Evolutionary conservation across 2,797 vertebrate species (phyloP).

Genomic region (Chaunax sp.): DNA sequence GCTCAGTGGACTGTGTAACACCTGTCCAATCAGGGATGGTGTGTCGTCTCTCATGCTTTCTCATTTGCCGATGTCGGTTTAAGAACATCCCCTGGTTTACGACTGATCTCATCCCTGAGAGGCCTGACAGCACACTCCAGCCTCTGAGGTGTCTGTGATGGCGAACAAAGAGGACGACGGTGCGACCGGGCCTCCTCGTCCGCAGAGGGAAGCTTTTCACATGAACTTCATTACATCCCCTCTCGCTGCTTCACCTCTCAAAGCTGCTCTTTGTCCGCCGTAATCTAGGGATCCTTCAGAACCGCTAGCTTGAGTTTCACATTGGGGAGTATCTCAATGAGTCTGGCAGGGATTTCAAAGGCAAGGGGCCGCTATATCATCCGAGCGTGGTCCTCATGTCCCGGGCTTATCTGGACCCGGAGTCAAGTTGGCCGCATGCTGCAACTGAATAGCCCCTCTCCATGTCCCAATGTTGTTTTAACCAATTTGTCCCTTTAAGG

Average conservation of each 20-base stretch:
- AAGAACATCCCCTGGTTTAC: conserved; percentile 26
- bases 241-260: conserved; percentile 73
- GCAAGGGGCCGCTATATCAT: conserved; percentile 73
- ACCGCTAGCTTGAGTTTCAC: conserved; percentile 83
- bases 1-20: conserved; percentile 59
- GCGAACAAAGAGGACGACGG: conserved; percentile 57
- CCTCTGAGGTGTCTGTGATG: conserved; percentile 53
- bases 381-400: conserved; percentile 72
- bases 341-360: conserved; percentile 84
- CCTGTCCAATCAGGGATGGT: conserved; percentile 21
- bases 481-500: conserved; percentile 43
- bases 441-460: conserved; percentile 70
- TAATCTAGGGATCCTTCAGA: conserved; percentile 81
- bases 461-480: conserved; percentile 61
- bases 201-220: conserved; percentile 78
- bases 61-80: conserved; percentile 13
- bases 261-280: conserved; percentile 82
- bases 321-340: conserved; percentile 79
- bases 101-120: conserved; percentile 46
- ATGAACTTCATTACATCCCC: conserved; percentile 83
- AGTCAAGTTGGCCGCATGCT: conserved; percentile 73
- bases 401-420: conserved; percentile 79
- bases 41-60: conserved; percentile 14
- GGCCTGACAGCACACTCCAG: conserved; percentile 8
- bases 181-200: conserved; percentile 65